Percentiles rank a stretch among this genome's conserved stretches.
Conservation (phyloP, 1,140 invertebrate species). For the Drosophila seguyi region DNA sequence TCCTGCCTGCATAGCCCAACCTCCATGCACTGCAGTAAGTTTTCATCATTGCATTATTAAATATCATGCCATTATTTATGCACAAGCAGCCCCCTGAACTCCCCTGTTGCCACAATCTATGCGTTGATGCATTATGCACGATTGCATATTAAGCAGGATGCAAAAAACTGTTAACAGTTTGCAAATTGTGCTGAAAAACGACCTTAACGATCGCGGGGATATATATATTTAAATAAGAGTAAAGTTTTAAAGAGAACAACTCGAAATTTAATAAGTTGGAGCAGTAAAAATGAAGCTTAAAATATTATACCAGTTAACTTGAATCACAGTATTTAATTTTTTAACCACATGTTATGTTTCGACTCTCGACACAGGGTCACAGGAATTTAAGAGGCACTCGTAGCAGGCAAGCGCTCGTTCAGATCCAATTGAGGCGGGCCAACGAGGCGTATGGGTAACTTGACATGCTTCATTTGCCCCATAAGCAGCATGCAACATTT, state of each 20-base stretch:
- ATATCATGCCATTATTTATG: constrained; percentile 72
- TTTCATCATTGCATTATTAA: constrained; percentile 65
- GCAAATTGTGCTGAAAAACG: constrained; percentile 22
- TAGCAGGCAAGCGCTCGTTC: constrained; percentile 1
- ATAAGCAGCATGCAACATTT: constrained; percentile 27
- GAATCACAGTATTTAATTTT: neutral
- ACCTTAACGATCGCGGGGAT: neutral
- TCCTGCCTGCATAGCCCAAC: neutral
- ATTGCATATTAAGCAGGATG: constrained; percentile 20
- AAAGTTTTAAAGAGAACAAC: neutral
- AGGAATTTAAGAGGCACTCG: constrained; percentile 3
- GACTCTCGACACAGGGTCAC: constrained; percentile 4
- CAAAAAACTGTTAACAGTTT: constrained; percentile 30
- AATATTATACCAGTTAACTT: neutral
- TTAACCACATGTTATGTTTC: neutral
- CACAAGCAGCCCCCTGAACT: constrained; percentile 33
- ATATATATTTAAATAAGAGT: neutral
- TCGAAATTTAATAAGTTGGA: neutral
- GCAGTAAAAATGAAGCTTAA: too few relatives aligned
- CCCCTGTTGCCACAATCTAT: constrained; percentile 8
- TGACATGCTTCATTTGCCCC: constrained; percentile 66
- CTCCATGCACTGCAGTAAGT: constrained; percentile 15
- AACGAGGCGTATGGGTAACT: constrained; percentile 58
- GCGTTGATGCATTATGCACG: constrained; percentile 37
- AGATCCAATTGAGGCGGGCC: constrained; percentile 17